A percentile compares a stretch with the other conserved stretches of the same genome.
These are phyloP conservation scores for Acestrorhynchus altus DNA, from an alignment of 2,797 vertebrate genomes.

Conservation along the genomic window DNA sequence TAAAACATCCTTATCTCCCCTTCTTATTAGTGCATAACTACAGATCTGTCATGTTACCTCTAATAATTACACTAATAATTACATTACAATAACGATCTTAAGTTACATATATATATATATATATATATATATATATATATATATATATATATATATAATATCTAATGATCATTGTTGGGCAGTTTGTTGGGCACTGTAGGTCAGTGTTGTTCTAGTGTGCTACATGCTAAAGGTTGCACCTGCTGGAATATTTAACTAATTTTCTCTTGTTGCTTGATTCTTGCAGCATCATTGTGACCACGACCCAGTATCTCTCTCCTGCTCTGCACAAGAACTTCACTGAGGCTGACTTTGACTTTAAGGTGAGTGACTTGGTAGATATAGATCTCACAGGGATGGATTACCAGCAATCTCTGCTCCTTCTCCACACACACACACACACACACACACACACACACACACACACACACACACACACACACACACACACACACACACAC, in stretches of 20 bases:
- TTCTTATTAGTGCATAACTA: no score
- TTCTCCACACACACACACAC: neutral
- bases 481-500: neutral
- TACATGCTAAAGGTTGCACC: neutral
- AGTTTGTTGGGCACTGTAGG: neutral
- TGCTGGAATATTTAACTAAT: neutral
- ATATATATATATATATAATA: no score
- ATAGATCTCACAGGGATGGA: conserved; percentile 7
- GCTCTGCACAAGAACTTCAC: conserved; percentile 99
- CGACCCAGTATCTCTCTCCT: conserved; percentile 94
- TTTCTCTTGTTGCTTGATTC: conserved; percentile 1
- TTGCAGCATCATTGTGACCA: conserved; percentile 95
- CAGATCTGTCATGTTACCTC: no score
- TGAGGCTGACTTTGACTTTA: conserved; percentile 97
- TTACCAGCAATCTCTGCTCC: conserved; percentile 3
- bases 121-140: no score
- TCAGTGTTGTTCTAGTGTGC: neutral
- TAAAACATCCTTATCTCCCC: no score
- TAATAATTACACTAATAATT: no score
- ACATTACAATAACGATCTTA: no score
- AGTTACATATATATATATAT: no score
- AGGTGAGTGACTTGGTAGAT: conserved; percentile 78
- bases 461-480: conserved; percentile 9
- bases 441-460: no score
- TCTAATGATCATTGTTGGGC: neutral